Percentiles rank a stretch among this genome's conserved stretches.
phyloP scores from a whole-genome alignment of 2,888 invertebrate genomes.

The Anodontia alba region DNA sequence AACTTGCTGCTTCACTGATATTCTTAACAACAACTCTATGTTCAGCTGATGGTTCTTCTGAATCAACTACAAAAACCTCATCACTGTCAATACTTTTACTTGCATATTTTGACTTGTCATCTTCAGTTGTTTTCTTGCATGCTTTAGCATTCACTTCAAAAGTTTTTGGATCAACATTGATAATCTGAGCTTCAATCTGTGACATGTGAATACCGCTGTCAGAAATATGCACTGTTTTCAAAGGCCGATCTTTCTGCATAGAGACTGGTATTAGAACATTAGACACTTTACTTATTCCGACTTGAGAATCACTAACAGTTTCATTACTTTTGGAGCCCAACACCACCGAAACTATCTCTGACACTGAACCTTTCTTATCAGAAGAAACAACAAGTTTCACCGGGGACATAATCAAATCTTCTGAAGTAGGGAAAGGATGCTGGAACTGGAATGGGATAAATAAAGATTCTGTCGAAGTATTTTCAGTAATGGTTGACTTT shows the following conservation, averaged over 20 bases:
- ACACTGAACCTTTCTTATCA: neutral
- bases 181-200: constrained; percentile 55
- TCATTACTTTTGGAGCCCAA: neutral
- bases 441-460: constrained; percentile 77
- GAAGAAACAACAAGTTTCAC: neutral
- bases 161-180: constrained; percentile 53
- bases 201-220: neutral
- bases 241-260: neutral
- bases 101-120: neutral
- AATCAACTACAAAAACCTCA: neutral
- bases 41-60: neutral
- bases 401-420: neutral
- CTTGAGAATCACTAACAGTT: neutral
- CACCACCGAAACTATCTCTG: neutral
- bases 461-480: constrained; percentile 30
- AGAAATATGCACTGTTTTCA: neutral
- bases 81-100: neutral
- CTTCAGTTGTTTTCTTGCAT: neutral
- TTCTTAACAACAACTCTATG: constrained; percentile 17
- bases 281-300: neutral
- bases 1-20: neutral
- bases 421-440: constrained; percentile 71
- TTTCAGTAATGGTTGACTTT: constrained; percentile 20
- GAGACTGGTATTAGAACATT: neutral
- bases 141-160: constrained; percentile 34